Evolutionary conservation across 2,888 invertebrate genomes (phyloP), one percentile per base, ranked within the genome.

Genomic region (Drosophila anomalata): DNA sequence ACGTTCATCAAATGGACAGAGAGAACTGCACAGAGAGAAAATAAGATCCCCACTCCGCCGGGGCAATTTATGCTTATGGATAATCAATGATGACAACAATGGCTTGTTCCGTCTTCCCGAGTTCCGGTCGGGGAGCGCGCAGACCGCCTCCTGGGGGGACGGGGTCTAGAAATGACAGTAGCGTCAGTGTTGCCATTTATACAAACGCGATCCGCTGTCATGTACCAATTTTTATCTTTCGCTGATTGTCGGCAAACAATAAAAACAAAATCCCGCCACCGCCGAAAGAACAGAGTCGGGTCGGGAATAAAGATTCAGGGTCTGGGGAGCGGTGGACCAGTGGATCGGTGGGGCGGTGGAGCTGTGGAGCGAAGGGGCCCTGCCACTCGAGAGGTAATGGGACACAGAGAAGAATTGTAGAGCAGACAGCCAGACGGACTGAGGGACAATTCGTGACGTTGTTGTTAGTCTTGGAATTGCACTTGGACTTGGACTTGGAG

Each of bases 51-150:
- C 22, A 24, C 22, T 89, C 90, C 89, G 87, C 88, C 78, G 87
- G 89, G 83, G 89, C 87, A 90, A 89, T 90, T 90, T 89, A 89
- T 89, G 90, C 89, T 90, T 90, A 90, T 90, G 89, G 87, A 87
- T 89, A 90, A 90, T 90, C 90, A 89, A 89, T 90, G 89, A 89
- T 89, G 90, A 89, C 90, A 89, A 89, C 88, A 89, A 89, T 89
- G 89, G 89, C 87, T 88, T 87, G 88, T 88, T 82, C 86, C 86
- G 83, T 85, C 86, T 39, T 31, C 51, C 50, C 42, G 53, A 74
- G 74, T 74, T 74, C 74, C 74, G 72, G 72, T 54, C 53, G 17
- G 12, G 4, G 48, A 39, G 48, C 26, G 48, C 22, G 48, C 36
- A 12, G 24, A 26, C 26, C 47, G 48, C 41, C 63, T 50, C 44